phyloP scores from a whole-genome alignment of 2,888 invertebrate genomes.

The Drosophila formosana region DNA sequence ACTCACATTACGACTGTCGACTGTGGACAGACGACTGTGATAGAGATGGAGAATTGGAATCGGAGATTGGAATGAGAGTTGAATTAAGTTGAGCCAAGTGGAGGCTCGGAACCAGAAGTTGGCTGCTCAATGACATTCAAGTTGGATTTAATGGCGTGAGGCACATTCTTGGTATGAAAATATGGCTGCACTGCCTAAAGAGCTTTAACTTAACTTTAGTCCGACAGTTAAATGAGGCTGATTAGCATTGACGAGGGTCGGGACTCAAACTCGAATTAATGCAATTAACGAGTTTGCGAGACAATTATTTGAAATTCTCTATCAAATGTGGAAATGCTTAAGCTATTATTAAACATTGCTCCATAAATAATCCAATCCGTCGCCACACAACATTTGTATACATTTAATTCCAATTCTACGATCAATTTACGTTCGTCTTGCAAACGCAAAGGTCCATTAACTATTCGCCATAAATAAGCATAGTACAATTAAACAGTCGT shows the following conservation, averaged over 20 bases:
- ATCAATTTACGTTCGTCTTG: background rate
- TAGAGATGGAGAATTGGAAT: slow-evolving; percentile 1
- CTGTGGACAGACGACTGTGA: slow-evolving; percentile 1
- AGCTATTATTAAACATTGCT: background rate
- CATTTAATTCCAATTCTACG: slow-evolving; percentile 20
- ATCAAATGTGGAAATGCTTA: background rate
- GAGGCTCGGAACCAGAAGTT: slow-evolving; percentile 65
- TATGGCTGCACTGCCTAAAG: slow-evolving; percentile 25
- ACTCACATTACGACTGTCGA: slow-evolving; percentile 7
- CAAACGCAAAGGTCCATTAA: background rate
- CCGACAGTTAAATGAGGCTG: slow-evolving; percentile 24
- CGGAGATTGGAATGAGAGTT: slow-evolving; percentile 14
- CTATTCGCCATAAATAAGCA: background rate
- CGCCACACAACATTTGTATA: background rate
- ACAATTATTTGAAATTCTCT: background rate
- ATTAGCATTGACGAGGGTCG: slow-evolving; percentile 7
- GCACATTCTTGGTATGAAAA: slow-evolving; percentile 29
- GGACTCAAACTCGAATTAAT: slow-evolving; percentile 12
- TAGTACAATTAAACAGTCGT: slow-evolving; percentile 3
- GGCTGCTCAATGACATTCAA: slow-evolving; percentile 64
- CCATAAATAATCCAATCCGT: slow-evolving; percentile 5
- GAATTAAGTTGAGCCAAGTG: background rate
- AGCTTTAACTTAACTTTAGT: slow-evolving; percentile 31
- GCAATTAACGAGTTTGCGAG: slow-evolving; percentile 35
- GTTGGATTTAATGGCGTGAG: slow-evolving; percentile 46